Percentiles rank a stretch among this genome's conserved stretches.
These are phyloP conservation scores for Exocentrus adspersus DNA, from an alignment of 2,888 invertebrate species.

Conservation along the genomic window DNA sequence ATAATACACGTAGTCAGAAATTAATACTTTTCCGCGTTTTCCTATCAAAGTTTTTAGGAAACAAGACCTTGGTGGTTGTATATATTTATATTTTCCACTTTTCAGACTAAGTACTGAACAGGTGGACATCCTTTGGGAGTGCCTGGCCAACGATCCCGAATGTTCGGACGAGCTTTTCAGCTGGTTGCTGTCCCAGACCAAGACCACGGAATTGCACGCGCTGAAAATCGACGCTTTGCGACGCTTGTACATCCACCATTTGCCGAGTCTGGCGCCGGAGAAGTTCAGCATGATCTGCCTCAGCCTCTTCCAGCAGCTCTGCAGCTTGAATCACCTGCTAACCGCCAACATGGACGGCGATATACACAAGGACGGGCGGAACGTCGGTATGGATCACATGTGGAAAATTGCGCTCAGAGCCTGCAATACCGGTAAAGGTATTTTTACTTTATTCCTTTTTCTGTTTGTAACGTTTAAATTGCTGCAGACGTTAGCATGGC, in stretches of 20 bases:
- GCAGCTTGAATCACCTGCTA: slow-evolving; percentile 85
- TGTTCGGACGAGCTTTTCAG: slow-evolving; percentile 93
- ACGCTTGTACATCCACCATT: slow-evolving; percentile 87
- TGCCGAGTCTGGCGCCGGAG: slow-evolving; percentile 89
- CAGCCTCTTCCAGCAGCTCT: slow-evolving; percentile 90
- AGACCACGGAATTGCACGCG: slow-evolving; percentile 92
- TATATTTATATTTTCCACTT: no score
- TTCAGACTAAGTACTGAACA: slow-evolving; percentile 82
- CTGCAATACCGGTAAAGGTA: slow-evolving; percentile 81
- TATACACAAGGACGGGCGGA: slow-evolving; percentile 65
- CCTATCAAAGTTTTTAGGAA: no score
- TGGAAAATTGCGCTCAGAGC: slow-evolving; percentile 95
- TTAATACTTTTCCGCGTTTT: no score
- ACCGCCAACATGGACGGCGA: slow-evolving; percentile 68
- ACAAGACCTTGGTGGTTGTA: no score
- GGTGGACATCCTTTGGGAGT: slow-evolving; percentile 91
- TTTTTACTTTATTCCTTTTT: no score
- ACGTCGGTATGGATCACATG: slow-evolving; percentile 90
- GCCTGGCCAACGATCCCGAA: slow-evolving; percentile 84
- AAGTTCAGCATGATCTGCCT: slow-evolving; percentile 92
- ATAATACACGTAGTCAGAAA: no score
- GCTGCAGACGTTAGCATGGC: slow-evolving; percentile 87
- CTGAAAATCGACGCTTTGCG: slow-evolving; percentile 87
- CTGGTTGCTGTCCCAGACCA: slow-evolving; percentile 92
- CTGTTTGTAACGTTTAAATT: neutral